Evolutionary conservation across 37 sponge, comb jelly and placozoan genomes (phyloP).

Genomic region (Agelas oroides): DNA sequence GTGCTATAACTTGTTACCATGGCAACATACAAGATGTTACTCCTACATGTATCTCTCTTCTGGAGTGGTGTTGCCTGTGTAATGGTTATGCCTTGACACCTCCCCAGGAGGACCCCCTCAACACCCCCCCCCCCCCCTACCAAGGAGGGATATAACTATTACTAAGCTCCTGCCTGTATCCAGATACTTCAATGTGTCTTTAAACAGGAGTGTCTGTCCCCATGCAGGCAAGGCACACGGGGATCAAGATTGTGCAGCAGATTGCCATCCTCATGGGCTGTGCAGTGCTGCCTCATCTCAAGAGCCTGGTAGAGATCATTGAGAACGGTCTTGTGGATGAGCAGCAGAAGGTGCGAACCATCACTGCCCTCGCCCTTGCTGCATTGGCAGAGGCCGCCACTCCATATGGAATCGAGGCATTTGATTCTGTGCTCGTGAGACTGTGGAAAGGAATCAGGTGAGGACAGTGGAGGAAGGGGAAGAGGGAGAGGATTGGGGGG

Average conservation of each 20-base stretch:
- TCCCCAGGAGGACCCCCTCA: no score
- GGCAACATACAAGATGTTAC: no score
- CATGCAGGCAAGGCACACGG: constrained; percentile 73
- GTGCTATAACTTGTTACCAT: no score
- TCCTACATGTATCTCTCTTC: no score
- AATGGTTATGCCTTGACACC: no score
- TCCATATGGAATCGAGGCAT: constrained; percentile 98
- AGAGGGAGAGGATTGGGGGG: no score
- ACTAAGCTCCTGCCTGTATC: no score
- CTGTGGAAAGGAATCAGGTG: constrained; percentile 95
- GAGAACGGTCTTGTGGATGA: constrained; percentile 98
- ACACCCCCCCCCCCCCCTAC: no score
- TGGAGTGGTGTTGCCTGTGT: no score
- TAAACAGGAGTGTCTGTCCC: no score
- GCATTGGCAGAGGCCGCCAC: constrained; percentile 99
- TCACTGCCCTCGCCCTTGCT: constrained; percentile 98
- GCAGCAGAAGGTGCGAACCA: constrained; percentile 99
- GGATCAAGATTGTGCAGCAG: constrained; percentile 88
- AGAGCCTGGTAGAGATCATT: constrained; percentile 96
- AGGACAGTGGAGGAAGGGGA: background rate
- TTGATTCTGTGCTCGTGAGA: constrained; percentile 97
- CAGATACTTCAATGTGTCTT: no score
- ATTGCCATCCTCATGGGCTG: constrained; percentile 99
- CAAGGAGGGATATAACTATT: no score
- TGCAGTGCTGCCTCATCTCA: constrained; percentile 97